Conservation (phyloP, 1,140 invertebrate species). For the Dreissena rostriformis region DNA sequence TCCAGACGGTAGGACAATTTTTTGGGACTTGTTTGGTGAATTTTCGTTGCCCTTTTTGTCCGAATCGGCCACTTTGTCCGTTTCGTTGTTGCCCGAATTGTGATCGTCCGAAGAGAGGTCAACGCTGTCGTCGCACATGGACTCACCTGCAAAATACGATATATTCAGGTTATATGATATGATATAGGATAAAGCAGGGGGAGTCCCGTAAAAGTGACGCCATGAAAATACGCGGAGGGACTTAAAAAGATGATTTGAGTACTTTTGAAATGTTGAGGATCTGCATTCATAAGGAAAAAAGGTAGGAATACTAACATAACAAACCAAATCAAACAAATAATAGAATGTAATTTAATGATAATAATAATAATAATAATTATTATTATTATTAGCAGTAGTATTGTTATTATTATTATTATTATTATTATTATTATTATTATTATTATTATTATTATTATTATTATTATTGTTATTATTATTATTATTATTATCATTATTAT, state of each 20-base stretch:
- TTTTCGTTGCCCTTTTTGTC: neutral
- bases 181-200: neutral
- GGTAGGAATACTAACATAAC: no score
- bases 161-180: neutral
- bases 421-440: neutral
- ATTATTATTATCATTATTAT: slow-evolving; percentile 5
- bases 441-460: neutral
- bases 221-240: no score
- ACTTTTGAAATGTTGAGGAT: no score
- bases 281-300: no score
- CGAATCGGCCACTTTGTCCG: no score
- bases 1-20: slow-evolving; percentile 69
- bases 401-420: neutral
- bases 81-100: no score
- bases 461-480: neutral
- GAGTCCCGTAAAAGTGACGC: no score
- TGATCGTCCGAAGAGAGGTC: neutral
- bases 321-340: no score
- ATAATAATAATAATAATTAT: slow-evolving; percentile 5
- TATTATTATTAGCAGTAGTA: neutral
- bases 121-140: neutral
- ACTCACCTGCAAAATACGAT: neutral
- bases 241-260: no score
- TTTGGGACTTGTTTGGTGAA: neutral
- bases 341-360: neutral